A percentile compares a stretch with the other conserved stretches of the same genome.
These are phyloP conservation scores for Actinia tenebrosa DNA, from an alignment of 64 coral and sea anemone species.

Conservation along the genomic window DNA sequence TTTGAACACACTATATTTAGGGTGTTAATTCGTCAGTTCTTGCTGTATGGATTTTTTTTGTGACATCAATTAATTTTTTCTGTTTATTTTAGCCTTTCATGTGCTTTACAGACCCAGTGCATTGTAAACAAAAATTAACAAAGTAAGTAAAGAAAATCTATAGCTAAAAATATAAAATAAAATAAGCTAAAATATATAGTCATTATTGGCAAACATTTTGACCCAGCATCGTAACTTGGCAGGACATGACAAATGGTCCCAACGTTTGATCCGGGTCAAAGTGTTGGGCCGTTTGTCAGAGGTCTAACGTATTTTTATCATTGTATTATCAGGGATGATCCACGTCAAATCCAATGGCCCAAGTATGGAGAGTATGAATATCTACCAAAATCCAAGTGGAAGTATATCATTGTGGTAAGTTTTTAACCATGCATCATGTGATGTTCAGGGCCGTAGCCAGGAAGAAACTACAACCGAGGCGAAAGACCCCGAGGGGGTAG, in stretches of 20 bases:
- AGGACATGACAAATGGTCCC: no score
- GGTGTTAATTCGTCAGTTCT: no score
- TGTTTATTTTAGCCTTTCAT: conserved; percentile 40
- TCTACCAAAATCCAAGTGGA: conserved; percentile 85
- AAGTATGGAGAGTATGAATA: conserved; percentile 90
- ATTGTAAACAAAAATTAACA: conserved; percentile 24
- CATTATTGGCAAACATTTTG: not conserved
- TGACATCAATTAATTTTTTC: not conserved
- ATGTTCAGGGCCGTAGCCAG: no score
- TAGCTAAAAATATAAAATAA: not conserved
- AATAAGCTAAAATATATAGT: no score
- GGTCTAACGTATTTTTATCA: not conserved
- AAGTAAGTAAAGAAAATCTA: not conserved
- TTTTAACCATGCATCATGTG: not conserved
- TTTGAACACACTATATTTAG: no score
- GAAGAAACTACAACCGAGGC: no score
- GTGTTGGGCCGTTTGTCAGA: no score
- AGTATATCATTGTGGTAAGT: conserved; percentile 70
- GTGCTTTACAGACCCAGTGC: conserved; percentile 47
- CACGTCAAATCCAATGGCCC: conserved; percentile 25
- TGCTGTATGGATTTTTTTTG: no score
- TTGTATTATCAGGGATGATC: not conserved
- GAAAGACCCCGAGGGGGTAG: no score
- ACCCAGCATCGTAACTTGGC: no score
- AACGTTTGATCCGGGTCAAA: not conserved